phyloP scores from a whole-genome alignment of 2,113 vertebrate species.

The Piprites chloris region DNA sequence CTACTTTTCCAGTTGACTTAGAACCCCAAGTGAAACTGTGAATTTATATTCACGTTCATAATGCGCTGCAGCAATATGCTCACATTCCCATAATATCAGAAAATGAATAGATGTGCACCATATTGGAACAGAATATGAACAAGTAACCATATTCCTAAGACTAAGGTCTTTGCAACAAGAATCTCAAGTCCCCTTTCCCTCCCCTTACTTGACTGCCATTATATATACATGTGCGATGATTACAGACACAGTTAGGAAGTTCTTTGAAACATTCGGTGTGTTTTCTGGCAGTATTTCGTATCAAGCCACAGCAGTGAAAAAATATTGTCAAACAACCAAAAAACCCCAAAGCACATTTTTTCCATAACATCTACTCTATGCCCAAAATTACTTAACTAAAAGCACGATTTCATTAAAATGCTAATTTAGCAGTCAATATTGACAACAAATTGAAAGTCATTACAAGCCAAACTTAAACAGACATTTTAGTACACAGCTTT shows the following conservation, averaged over 20 bases:
- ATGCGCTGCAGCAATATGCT: not conserved
- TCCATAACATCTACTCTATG: not conserved
- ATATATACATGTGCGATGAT: not conserved
- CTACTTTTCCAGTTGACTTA: not conserved
- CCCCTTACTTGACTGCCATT: not conserved
- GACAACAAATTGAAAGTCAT: not conserved
- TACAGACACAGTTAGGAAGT: not conserved
- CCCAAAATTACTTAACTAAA: not conserved
- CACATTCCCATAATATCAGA: not conserved
- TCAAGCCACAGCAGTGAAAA: not conserved
- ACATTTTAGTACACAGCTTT: not conserved
- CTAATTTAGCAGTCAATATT: not conserved
- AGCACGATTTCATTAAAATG: not conserved
- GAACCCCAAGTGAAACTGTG: not conserved
- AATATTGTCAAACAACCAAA: not conserved
- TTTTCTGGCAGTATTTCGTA: not conserved
- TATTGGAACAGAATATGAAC: not conserved
- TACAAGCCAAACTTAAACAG: not conserved
- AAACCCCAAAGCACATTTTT: not conserved
- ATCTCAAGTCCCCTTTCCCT: not conserved
- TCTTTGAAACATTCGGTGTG: not conserved
- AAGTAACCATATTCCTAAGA: not conserved
- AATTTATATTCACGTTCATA: not conserved
- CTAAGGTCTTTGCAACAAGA: not conserved
- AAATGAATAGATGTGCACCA: not conserved